Percentiles rank a stretch among this genome's conserved stretches.
phyloP scores from a whole-genome alignment of 2,113 vertebrate genomes.

The Gila orcuttii region DNA sequence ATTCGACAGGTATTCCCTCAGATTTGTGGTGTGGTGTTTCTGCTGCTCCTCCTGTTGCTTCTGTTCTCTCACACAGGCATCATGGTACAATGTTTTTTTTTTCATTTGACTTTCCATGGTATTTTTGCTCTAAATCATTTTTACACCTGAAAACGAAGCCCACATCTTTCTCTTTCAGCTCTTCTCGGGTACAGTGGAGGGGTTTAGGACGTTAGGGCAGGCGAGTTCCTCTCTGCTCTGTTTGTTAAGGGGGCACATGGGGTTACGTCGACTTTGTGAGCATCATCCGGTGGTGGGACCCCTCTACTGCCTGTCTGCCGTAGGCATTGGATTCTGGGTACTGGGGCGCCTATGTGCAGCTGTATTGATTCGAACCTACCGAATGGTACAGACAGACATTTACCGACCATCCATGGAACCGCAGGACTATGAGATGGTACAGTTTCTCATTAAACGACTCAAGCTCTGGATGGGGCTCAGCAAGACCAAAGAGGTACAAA shows the following conservation, averaged over 20 bases:
- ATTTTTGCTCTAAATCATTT: background rate
- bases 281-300: conserved; percentile 68
- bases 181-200: conserved; percentile 72
- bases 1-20: conserved; percentile 70
- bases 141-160: background rate
- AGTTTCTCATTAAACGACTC: conserved; percentile 82
- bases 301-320: conserved; percentile 65
- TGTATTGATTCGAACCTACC: conserved; percentile 68
- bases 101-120: background rate
- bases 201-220: conserved; percentile 62
- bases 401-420: conserved; percentile 69
- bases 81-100: conserved; percentile 63
- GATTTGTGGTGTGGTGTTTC: conserved; percentile 62
- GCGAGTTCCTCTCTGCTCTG: conserved; percentile 53
- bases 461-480: conserved; percentile 82
- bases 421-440: conserved; percentile 82
- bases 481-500: conserved; percentile 77
- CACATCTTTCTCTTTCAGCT: conserved; percentile 63
- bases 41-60: conserved; percentile 69
- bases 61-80: conserved; percentile 71
- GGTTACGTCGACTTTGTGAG: conserved; percentile 67
- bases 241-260: conserved; percentile 17
- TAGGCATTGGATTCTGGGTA: conserved; percentile 66
- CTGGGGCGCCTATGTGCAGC: conserved; percentile 70
- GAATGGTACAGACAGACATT: conserved; percentile 65